A percentile compares a stretch with the other conserved stretches of the same genome.
Evolutionary conservation across 1,140 invertebrate genomes (phyloP).

Genomic region (Bombus sibiricus): DNA sequence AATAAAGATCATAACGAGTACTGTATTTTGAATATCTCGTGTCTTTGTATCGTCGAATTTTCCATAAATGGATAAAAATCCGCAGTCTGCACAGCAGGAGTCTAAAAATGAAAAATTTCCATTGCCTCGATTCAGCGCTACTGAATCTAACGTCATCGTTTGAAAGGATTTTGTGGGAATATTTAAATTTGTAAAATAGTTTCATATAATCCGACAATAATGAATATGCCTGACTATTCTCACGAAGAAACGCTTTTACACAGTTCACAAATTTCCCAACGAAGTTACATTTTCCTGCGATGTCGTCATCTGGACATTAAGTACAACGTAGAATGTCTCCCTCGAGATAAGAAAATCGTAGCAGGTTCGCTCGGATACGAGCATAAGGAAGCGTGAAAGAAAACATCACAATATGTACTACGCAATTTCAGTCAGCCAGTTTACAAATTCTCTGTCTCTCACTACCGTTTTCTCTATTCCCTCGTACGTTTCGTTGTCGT

Average conservation of each 20-base stretch:
- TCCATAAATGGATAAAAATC: too few species aligned
- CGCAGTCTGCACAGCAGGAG: too few species aligned
- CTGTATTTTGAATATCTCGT: too few species aligned
- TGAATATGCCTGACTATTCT: neutral
- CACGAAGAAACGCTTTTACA: neutral
- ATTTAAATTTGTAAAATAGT: neutral
- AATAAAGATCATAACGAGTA: too few species aligned
- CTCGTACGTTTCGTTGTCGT: too few species aligned
- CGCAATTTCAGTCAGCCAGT: neutral
- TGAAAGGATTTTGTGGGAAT: too few species aligned
- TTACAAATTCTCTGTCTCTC: neutral
- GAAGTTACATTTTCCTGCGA: neutral
- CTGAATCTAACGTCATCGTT: too few species aligned
- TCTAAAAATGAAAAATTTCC: too few species aligned
- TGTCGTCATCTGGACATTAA: neutral
- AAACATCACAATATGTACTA: neutral
- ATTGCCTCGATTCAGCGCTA: too few species aligned
- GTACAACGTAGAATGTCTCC: neutral
- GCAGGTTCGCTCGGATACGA: neutral
- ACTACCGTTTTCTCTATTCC: neutral
- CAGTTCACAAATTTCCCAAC: neutral
- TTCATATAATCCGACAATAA: neutral
- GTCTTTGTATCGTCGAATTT: too few species aligned
- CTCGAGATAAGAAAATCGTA: constrained; percentile 5
- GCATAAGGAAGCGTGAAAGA: neutral